Conservation (phyloP, 2,797 vertebrate genomes). For the Micrastur ruficollis region DNA sequence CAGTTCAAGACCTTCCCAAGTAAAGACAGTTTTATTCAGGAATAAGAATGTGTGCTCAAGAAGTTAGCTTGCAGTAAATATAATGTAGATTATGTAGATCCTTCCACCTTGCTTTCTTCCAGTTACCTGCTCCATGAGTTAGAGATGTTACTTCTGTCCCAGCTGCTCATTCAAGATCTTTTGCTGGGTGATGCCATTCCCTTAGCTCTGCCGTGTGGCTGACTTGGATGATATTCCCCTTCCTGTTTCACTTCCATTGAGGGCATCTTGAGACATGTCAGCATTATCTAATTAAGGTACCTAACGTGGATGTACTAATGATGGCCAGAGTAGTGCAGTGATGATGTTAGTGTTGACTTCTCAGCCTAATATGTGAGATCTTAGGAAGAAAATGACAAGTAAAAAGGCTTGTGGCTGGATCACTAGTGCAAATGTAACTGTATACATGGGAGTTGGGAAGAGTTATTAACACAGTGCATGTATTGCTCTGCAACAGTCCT, state of each 20-base stretch:
- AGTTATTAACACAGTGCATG: not conserved
- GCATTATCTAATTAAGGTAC: not conserved
- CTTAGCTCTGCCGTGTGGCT: not conserved
- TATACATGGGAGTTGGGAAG: not conserved
- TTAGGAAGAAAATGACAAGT: not conserved
- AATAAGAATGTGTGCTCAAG: not conserved
- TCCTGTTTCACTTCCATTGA: not conserved
- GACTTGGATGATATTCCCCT: not conserved
- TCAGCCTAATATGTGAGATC: not conserved
- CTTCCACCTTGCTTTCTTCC: not conserved
- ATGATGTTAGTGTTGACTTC: not conserved
- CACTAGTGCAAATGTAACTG: fast-evolving
- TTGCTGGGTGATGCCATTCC: not conserved
- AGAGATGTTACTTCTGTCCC: not conserved
- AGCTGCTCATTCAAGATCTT: not conserved
- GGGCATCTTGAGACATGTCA: not conserved
- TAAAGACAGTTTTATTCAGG: not conserved
- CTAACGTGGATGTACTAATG: not conserved
- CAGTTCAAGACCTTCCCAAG: not conserved
- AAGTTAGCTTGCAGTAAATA: not conserved
- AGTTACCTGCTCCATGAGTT: not conserved
- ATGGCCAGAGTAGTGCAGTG: not conserved
- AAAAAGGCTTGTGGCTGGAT: not conserved
- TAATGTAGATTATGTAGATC: not conserved
- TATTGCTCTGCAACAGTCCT: not conserved